Evolutionary conservation across 2,113 vertebrate genomes (phyloP).

Genomic region (Scalopus aquaticus): DNA sequence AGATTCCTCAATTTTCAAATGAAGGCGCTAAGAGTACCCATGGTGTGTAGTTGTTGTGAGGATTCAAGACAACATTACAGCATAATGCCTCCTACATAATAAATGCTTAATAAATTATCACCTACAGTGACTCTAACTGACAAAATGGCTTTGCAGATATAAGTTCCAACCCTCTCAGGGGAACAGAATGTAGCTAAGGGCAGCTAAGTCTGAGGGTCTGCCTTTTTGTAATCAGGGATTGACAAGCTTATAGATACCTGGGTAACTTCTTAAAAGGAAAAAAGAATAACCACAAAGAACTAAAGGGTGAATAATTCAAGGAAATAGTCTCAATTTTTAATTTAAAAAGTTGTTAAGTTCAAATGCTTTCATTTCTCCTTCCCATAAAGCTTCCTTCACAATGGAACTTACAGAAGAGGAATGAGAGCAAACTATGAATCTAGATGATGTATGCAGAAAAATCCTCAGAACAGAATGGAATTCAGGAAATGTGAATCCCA

Average conservation of each 20-base stretch:
- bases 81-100: not conserved
- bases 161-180: not conserved
- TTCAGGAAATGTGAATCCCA: not conserved
- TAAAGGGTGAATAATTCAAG: not conserved
- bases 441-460: not conserved
- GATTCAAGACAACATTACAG: not conserved
- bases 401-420: not conserved
- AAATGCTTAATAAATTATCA: not conserved
- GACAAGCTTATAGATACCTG: not conserved
- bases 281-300: not conserved
- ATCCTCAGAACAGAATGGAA: not conserved
- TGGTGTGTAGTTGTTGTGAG: not conserved
- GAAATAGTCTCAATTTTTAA: not conserved
- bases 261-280: not conserved
- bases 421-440: not conserved
- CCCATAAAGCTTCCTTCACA: not conserved
- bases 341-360: not conserved
- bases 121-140: not conserved
- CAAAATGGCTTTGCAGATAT: not conserved
- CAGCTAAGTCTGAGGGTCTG: not conserved
- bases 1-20: not conserved
- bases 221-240: not conserved
- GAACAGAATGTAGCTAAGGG: not conserved
- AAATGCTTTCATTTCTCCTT: not conserved
- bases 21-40: not conserved